phyloP scores from a whole-genome alignment of 2,797 vertebrate species.

The Pitangus sulphuratus region DNA sequence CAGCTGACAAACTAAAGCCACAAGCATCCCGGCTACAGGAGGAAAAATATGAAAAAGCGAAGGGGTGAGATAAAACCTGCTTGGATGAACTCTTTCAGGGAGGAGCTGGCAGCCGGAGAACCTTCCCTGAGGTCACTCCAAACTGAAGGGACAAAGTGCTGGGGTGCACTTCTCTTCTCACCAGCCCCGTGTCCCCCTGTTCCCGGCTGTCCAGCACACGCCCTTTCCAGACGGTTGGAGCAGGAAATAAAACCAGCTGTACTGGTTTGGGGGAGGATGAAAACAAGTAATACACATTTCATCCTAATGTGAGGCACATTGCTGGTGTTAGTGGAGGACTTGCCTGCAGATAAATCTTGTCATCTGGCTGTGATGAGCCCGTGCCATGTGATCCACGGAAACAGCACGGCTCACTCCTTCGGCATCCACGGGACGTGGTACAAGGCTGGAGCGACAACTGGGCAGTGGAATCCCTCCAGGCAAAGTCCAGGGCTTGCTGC shows the following conservation, averaged over 20 bases:
- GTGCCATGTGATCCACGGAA: background rate
- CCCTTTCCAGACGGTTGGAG: background rate
- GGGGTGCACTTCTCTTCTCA: background rate
- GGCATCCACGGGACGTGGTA: rapidly evolving
- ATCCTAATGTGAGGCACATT: background rate
- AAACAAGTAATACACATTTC: background rate
- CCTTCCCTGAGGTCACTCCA: background rate
- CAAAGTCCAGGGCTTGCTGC: background rate
- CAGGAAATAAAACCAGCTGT: background rate
- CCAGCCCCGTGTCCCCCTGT: background rate
- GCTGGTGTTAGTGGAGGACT: background rate
- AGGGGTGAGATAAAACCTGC: background rate
- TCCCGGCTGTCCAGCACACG: background rate
- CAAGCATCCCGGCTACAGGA: background rate
- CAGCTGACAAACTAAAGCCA: background rate
- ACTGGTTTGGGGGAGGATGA: background rate
- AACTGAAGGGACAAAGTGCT: rapidly evolving
- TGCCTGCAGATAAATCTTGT: background rate
- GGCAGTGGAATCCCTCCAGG: background rate
- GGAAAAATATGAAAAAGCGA: background rate
- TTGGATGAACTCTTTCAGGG: background rate
- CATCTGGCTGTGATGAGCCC: rapidly evolving
- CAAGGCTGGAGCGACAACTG: background rate
- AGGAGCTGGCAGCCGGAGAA: background rate
- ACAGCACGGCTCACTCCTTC: background rate